Evolutionary conservation across 2,113 vertebrate species (phyloP).

Genomic region (Crotalus tigris): DNA sequence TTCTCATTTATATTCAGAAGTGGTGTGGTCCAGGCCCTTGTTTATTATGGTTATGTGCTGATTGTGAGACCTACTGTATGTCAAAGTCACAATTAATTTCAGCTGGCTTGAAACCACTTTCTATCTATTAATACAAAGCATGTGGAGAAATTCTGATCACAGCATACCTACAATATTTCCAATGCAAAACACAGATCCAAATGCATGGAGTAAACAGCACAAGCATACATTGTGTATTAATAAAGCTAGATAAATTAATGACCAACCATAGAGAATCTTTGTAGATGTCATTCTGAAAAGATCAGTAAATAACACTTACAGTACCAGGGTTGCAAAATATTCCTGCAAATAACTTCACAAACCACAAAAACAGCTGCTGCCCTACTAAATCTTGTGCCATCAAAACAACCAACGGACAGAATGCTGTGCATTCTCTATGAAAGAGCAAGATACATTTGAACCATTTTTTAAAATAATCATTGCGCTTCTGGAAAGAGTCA

Average conservation of each 20-base stretch:
- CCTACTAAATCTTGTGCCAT: slow-evolving; percentile 14
- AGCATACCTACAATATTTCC: not conserved
- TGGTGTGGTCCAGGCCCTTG: not conserved
- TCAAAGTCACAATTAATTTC: not conserved
- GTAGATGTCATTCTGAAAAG: not conserved
- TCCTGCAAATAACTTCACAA: slow-evolving; percentile 32
- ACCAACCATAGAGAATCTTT: not conserved
- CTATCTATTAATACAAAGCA: not conserved
- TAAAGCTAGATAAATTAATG: slow-evolving; percentile 12
- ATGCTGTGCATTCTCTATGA: slow-evolving; percentile 13
- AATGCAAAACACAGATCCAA: not conserved
- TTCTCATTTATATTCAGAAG: not conserved
- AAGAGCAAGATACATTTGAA: slow-evolving; percentile 29
- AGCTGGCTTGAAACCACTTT: not conserved
- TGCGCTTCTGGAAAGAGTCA: slow-evolving; percentile 18
- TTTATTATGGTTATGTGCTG: not conserved
- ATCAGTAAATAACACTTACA: slow-evolving; percentile 16
- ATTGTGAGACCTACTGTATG: not conserved
- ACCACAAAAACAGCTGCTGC: slow-evolving; percentile 2
- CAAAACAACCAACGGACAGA: slow-evolving; percentile 14
- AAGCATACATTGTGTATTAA: slow-evolving; percentile 5
- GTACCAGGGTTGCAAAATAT: slow-evolving; percentile 10
- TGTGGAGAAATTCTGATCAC: not conserved
- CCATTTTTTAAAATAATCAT: slow-evolving; percentile 9
- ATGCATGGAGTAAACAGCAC: not conserved